Conservation (phyloP, 2,797 vertebrate species). For the Meda fulgida region DNA sequence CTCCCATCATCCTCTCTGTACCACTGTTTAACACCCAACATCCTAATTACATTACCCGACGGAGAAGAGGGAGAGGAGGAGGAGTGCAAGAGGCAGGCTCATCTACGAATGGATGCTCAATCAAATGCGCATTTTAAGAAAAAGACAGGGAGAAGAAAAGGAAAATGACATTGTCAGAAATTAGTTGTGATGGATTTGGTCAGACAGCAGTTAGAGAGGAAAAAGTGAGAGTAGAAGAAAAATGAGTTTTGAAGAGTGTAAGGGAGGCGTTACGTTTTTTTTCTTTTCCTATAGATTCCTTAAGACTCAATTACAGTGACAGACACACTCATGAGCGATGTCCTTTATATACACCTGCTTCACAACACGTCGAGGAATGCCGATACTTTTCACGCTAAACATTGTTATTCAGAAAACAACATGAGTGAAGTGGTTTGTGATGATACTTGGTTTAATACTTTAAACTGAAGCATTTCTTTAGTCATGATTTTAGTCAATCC, state of each 20-base stretch:
- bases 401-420: neutral
- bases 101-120: constrained; percentile 14
- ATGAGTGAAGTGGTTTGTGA: neutral
- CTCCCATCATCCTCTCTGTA: constrained; percentile 50
- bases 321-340: constrained; percentile 18
- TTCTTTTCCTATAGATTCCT: constrained; percentile 44
- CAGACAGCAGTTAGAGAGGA: constrained; percentile 40
- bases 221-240: constrained; percentile 34
- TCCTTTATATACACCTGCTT: constrained; percentile 1
- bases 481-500: neutral
- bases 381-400: constrained; percentile 12
- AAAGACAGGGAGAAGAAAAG: constrained; percentile 35
- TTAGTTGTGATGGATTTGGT: constrained; percentile 51
- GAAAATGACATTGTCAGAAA: constrained; percentile 54
- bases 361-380: neutral
- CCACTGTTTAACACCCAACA: constrained; percentile 55
- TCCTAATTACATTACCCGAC: constrained; percentile 58
- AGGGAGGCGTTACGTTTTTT: neutral
- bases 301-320: constrained; percentile 51
- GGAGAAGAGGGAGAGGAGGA: constrained; percentile 11
- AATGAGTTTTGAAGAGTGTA: constrained; percentile 39
- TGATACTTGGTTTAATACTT: neutral
- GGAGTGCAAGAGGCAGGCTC: neutral
- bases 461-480: neutral
- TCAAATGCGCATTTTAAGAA: constrained; percentile 37